Evolutionary conservation across 2,797 vertebrate species (phyloP), one percentile per base, ranked within the genome.

Genomic region (Pygocentrus nattereri): DNA sequence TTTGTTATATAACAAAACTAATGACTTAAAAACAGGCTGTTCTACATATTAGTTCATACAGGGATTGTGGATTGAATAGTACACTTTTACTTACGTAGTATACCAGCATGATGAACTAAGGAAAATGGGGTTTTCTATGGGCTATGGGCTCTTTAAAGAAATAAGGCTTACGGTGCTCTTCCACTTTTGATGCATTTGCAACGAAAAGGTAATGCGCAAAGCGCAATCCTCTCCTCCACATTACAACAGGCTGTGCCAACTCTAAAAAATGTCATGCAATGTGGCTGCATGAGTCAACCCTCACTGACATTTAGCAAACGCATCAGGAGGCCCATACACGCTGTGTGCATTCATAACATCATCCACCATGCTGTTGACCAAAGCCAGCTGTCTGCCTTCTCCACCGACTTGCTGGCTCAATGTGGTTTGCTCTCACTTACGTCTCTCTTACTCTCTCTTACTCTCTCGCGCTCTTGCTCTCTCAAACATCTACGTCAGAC

Each of bases 281-380:
- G 72, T 74, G 67, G 65, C 52, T 3, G 0, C 62, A n/a, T 79
- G 76, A 74, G 69, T 79, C 31, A 44, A 19, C 30, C 19, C 64
- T 79, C 30, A 59, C 41, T 82, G 49, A 62, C 64, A 83, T 79
- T 83, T 59, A 79, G 54, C 74, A 54, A 75, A 79, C 70, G 62
- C 71, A 61, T 83, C 54, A 65, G 62, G 52, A 59, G 54, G 30
- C 18, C 62, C n/a, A 56, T 67, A 71, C 49, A 25, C 65, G 58
- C 30, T 70, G 68, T 15, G 19, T 64, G 44, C 30, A 16, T 70
- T 64, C 44, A 61, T 79, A 61, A 54, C 59, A 69, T 58, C 49
- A 27, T 62, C 76, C 72, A 44, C 59, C 56, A 38, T 65, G 11
- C 68, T 49, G 77, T 56, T 65, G 77, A 83, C 62, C 18, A 11